A percentile compares a stretch with the other conserved stretches of the same genome.
Evolutionary conservation across 2,888 invertebrate species (phyloP).

Genomic region (Drymonia ruficornis): DNA sequence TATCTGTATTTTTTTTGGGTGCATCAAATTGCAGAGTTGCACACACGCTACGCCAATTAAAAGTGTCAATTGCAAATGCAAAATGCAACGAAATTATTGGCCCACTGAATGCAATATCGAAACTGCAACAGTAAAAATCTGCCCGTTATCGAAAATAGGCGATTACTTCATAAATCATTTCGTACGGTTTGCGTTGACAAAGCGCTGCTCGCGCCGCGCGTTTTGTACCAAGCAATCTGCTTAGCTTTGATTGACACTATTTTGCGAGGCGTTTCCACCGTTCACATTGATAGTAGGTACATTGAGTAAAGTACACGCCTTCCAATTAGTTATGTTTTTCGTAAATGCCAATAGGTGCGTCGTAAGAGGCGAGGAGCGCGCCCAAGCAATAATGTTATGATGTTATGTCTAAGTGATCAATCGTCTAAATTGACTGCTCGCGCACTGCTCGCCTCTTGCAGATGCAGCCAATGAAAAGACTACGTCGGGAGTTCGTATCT

Average conservation of each 20-base stretch:
- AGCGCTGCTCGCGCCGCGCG: slow-evolving; percentile 15
- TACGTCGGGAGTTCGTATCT: too few species aligned
- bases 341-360: too few species aligned
- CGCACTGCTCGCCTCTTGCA: too few species aligned
- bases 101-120: slow-evolving; percentile 11
- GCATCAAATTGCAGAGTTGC: too few species aligned
- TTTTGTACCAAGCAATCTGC: slow-evolving; percentile 23
- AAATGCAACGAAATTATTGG: slow-evolving; percentile 7
- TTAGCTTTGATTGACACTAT: slow-evolving; percentile 14
- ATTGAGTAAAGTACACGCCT: not conserved
- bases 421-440: too few species aligned
- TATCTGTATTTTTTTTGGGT: too few species aligned
- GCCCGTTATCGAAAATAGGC: slow-evolving; percentile 25
- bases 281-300: not conserved
- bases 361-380: too few species aligned
- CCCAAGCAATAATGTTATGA: too few species aligned
- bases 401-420: too few species aligned
- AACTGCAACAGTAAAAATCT: slow-evolving; percentile 21
- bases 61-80: slow-evolving; percentile 1
- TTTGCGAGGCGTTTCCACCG: slow-evolving; percentile 28
- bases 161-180: slow-evolving; percentile 29
- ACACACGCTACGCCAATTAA: not conserved
- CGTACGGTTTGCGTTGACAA: slow-evolving; percentile 12
- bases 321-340: too few species aligned
- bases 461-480: too few species aligned